Conservation (phyloP, 2,888 invertebrate species). For the Epistrophella euchroma region DNA sequence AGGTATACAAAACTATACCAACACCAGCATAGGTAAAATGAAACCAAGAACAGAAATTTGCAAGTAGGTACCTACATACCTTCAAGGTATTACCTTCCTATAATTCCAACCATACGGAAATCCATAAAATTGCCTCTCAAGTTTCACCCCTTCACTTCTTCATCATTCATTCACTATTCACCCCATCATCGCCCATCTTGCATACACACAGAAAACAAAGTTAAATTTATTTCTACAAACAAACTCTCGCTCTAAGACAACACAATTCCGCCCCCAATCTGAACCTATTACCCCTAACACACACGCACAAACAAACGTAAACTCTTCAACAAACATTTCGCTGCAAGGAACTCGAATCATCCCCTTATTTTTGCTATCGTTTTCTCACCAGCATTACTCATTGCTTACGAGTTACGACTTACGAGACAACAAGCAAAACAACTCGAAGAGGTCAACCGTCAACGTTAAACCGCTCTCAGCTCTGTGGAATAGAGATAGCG, state of each 20-base stretch:
- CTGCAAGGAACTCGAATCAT: constrained; percentile 29
- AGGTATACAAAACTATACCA: constrained; percentile 1
- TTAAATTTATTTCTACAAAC: constrained; percentile 25
- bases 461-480: constrained; percentile 40
- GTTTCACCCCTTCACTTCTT: not conserved
- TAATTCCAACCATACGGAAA: not conserved
- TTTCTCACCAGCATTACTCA: constrained; percentile 9
- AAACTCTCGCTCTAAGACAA: constrained; percentile 19
- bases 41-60: not conserved
- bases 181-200: not conserved
- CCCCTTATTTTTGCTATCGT: constrained; percentile 17
- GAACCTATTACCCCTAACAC: not conserved
- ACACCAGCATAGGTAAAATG: not conserved
- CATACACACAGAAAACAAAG: not conserved
- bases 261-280: not conserved
- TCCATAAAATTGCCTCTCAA: constrained; percentile 6
- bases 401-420: not conserved
- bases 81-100: not conserved
- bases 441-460: constrained; percentile 65
- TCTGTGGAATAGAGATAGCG: constrained; percentile 42
- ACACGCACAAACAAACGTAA: constrained; percentile 52
- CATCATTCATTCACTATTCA: not conserved
- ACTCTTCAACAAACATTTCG: constrained; percentile 54
- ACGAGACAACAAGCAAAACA: constrained; percentile 40
- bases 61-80: not conserved